A percentile compares a stretch with the other conserved stretches of the same genome.
Evolutionary conservation across 2,113 vertebrate genomes (phyloP).

Genomic region (human): DNA sequence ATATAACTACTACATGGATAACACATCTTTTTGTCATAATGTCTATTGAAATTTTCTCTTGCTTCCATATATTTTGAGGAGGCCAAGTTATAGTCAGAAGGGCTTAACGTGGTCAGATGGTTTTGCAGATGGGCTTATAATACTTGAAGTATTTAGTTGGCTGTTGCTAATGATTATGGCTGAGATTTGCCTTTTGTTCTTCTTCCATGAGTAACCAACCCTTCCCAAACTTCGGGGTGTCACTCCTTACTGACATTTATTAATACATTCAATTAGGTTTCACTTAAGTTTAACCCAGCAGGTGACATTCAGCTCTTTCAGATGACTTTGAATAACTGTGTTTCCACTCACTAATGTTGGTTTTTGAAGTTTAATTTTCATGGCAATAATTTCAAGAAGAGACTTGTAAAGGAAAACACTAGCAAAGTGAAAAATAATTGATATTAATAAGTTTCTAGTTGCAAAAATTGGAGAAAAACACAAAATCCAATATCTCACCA

Average conservation of each 20-base stretch:
- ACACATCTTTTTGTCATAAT: neutral
- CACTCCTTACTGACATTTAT: neutral
- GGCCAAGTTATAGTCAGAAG: neutral
- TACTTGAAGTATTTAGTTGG: neutral
- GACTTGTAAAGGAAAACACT: neutral
- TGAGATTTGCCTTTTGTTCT: neutral
- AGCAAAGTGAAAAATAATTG: neutral
- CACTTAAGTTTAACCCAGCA: neutral
- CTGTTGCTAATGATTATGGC: neutral
- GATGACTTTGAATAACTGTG: neutral
- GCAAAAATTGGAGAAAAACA: neutral
- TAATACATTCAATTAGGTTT: neutral
- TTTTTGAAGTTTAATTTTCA: neutral
- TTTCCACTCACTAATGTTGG: neutral
- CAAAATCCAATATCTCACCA: neutral
- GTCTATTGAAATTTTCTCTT: neutral
- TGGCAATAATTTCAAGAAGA: neutral
- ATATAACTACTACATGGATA: neutral
- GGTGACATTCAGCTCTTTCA: neutral
- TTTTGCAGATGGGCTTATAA: slow-evolving; percentile 31
- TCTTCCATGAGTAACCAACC: neutral
- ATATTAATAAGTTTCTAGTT: neutral
- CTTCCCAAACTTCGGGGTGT: neutral
- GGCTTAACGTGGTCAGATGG: neutral
- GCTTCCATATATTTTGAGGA: neutral